Evolutionary conservation across 2,113 vertebrate species (phyloP).

Genomic region (Austrofundulus limnaeus): DNA sequence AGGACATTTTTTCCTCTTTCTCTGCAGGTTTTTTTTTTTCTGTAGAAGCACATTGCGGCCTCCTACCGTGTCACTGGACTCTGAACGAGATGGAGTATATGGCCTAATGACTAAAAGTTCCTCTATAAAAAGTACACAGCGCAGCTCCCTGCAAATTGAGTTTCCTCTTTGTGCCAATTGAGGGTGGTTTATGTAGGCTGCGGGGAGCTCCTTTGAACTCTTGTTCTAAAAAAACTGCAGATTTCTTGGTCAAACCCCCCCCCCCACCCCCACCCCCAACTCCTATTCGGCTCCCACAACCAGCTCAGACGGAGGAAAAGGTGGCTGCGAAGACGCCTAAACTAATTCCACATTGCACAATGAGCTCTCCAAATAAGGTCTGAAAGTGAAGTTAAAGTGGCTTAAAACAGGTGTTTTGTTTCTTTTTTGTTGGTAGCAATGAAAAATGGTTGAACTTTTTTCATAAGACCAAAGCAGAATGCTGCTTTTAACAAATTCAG

Average conservation of each 20-base stretch:
- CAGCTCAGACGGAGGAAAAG: constrained; percentile 66
- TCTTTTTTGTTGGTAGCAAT: constrained; percentile 75
- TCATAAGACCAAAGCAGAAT: constrained; percentile 50
- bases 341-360: constrained; percentile 73
- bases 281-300: constrained; percentile 55
- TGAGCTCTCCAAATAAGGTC: constrained; percentile 34
- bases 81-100: constrained; percentile 77
- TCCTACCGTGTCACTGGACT: constrained; percentile 75
- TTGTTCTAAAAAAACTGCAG: constrained; percentile 71
- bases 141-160: constrained; percentile 78
- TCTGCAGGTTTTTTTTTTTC: constrained; percentile 43
- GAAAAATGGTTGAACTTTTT: constrained; percentile 61
- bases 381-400: constrained; percentile 61
- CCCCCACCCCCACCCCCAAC: constrained; percentile 32
- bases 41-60: constrained; percentile 68
- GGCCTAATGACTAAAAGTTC: constrained; percentile 85
- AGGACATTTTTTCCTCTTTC: constrained; percentile 51
- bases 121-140: constrained; percentile 83
- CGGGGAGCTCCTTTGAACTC: constrained; percentile 79
- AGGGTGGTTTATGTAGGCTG: constrained; percentile 83
- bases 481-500: constrained; percentile 41
- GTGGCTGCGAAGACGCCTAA: constrained; percentile 69
- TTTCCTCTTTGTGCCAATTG: constrained; percentile 83
- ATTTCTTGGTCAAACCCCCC: constrained; percentile 69
- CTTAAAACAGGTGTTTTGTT: constrained; percentile 69